phyloP scores from a whole-genome alignment of 2,888 invertebrate genomes.

The Thymelicus sylvestris region DNA sequence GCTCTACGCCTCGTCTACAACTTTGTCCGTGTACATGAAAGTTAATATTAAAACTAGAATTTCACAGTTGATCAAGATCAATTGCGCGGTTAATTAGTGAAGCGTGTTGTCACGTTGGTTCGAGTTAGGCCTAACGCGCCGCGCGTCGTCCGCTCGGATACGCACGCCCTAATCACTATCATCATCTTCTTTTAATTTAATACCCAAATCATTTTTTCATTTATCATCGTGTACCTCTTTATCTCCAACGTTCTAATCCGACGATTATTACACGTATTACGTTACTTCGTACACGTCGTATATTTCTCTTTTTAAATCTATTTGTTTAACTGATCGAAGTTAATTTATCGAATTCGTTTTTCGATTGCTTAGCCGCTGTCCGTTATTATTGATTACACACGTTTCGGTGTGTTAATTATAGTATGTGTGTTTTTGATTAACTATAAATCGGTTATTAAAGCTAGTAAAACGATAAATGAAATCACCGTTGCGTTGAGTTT shows the following conservation, averaged over 20 bases:
- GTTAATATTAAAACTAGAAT: slow-evolving; percentile 49
- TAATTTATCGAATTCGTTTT: slow-evolving; percentile 66
- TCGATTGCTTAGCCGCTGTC: slow-evolving; percentile 63
- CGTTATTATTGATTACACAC: slow-evolving; percentile 78
- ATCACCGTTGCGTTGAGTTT: slow-evolving; percentile 15
- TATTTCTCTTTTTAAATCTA: slow-evolving; percentile 66
- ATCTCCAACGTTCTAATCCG: slow-evolving; percentile 72
- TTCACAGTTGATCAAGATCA: slow-evolving; percentile 65
- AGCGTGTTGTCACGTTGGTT: slow-evolving; percentile 58
- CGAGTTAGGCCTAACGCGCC: slow-evolving; percentile 78
- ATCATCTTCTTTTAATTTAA: slow-evolving; percentile 64
- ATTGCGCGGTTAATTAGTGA: slow-evolving; percentile 72
- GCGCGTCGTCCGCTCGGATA: slow-evolving; percentile 68
- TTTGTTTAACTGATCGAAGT: slow-evolving; percentile 72
- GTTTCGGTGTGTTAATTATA: slow-evolving; percentile 74
- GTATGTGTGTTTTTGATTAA: slow-evolving; percentile 69
- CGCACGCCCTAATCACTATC: slow-evolving; percentile 72
- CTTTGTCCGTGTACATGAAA: slow-evolving; percentile 42
- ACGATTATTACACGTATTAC: slow-evolving; percentile 79
- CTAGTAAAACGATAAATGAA: slow-evolving; percentile 38
- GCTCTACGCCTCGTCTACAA: slow-evolving; percentile 30
- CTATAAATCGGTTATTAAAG: slow-evolving; percentile 58
- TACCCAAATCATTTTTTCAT: slow-evolving; percentile 79
- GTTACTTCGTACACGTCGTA: slow-evolving; percentile 73
- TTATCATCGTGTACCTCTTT: slow-evolving; percentile 73